Evolutionary conservation across 2,888 invertebrate species (phyloP).

Genomic region (Galerucella nymphaeae): DNA sequence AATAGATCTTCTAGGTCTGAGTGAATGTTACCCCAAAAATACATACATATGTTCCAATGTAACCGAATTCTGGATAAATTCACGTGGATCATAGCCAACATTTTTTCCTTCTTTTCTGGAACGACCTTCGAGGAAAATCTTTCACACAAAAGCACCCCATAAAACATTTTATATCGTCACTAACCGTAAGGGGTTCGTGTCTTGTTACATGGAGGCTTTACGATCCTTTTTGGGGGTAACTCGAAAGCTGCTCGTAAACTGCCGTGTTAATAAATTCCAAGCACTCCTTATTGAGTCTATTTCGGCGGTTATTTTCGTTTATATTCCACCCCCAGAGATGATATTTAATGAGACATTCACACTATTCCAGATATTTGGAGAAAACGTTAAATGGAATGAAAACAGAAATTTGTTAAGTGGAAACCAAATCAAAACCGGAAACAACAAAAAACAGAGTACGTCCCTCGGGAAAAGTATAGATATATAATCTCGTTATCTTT

Average conservation of each 20-base stretch:
- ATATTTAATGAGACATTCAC: background rate
- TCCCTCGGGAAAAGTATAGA: conserved; percentile 19
- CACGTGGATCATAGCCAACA: background rate
- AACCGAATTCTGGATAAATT: conserved; percentile 2
- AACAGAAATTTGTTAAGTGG: background rate
- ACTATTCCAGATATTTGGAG: too few relatives aligned
- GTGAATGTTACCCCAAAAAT: too few relatives aligned
- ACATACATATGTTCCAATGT: too few relatives aligned
- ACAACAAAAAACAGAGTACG: conserved; percentile 14
- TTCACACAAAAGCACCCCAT: conserved; percentile 16
- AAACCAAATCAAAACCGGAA: too few relatives aligned
- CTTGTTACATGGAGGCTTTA: conserved; percentile 23
- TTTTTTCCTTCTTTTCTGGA: background rate
- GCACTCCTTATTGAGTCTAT: conserved; percentile 17
- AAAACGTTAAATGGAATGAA: background rate
- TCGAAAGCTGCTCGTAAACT: conserved; percentile 26
- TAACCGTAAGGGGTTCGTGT: conserved; percentile 21
- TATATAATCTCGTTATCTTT: conserved; percentile 20
- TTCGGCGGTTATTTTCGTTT: conserved; percentile 10
- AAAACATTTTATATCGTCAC: conserved; percentile 27
- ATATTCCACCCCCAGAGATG: background rate
- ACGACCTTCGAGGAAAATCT: conserved; percentile 6
- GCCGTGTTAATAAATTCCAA: conserved; percentile 25
- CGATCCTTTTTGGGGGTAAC: conserved; percentile 22
- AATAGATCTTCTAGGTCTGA: too few relatives aligned